Percentiles rank a stretch among this genome's conserved stretches.
phyloP scores from a whole-genome alignment of 2,113 vertebrate species.

The Thomomys bottae region DNA sequence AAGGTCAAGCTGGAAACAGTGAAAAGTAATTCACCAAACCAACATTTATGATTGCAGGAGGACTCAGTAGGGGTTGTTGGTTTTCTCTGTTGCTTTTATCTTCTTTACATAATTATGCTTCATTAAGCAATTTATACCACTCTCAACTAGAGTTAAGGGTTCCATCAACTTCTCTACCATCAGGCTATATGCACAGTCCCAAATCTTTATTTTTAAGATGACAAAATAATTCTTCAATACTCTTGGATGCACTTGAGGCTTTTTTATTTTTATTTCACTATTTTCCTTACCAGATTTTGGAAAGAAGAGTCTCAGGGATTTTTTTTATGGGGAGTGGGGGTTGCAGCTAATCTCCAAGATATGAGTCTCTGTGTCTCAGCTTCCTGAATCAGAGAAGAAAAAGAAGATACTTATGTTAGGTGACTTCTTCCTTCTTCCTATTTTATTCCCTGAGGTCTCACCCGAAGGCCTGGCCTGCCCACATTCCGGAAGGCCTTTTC shows the following conservation, averaged over 20 bases:
- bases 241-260: no score
- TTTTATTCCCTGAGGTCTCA: no score
- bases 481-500: no score
- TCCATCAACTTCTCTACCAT: background rate
- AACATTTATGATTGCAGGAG: background rate
- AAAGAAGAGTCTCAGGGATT: no score
- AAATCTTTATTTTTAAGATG: background rate
- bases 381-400: no score
- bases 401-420: no score
- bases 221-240: background rate
- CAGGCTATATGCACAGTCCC: background rate
- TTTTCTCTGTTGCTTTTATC: background rate
- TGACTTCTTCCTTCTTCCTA: no score
- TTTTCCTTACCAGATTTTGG: background rate
- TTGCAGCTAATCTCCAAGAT: no score
- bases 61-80: accelerated
- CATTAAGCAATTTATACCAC: background rate
- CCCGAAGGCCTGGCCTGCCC: no score
- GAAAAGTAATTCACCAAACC: background rate
- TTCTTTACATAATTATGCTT: background rate
- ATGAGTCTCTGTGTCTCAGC: no score
- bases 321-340: no score
- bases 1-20: background rate
- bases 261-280: background rate
- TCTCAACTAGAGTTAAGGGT: background rate